phyloP scores from a whole-genome alignment of 2,797 vertebrate genomes.

The Acanthopagrus latus region DNA sequence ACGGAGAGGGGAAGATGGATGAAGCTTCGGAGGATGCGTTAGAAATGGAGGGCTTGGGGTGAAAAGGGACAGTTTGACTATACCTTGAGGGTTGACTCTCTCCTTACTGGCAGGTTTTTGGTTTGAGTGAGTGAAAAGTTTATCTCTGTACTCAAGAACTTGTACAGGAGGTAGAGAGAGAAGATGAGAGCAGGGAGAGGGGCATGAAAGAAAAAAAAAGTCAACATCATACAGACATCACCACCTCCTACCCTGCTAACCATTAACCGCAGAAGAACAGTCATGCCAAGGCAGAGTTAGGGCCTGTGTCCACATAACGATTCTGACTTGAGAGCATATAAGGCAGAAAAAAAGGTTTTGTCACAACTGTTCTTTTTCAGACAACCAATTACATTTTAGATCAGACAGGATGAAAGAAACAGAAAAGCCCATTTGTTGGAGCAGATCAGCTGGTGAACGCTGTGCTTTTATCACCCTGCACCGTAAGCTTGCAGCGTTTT shows the following conservation, averaged over 20 bases:
- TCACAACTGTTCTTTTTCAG: no score
- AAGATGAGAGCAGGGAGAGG: conserved; percentile 55
- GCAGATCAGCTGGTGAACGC: no score
- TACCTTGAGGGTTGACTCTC: conserved; percentile 94
- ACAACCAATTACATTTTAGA: no score
- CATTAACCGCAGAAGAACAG: conserved; percentile 33
- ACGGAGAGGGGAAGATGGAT: conserved; percentile 36
- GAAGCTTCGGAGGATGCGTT: conserved; percentile 37
- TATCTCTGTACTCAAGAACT: conserved; percentile 97
- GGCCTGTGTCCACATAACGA: no score
- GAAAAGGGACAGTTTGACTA: conserved; percentile 75
- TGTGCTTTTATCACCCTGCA: no score
- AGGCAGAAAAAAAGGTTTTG: no score
- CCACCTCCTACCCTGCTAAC: conserved; percentile 13
- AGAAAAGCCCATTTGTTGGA: no score
- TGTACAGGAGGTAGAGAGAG: conserved; percentile 54
- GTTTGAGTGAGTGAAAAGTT: conserved; percentile 95
- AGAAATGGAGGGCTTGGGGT: conserved; percentile 35
- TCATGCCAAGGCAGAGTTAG: conserved; percentile 50
- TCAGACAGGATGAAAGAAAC: no score
- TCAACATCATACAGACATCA: conserved; percentile 68
- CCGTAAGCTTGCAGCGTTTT: no score
- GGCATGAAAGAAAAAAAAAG: conserved; percentile 74
- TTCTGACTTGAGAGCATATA: no score
- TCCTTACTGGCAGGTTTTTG: conserved; percentile 93